These are phyloP conservation scores for Agelastica alni DNA, from an alignment of 2,888 invertebrate genomes.

Conservation along the genomic window DNA sequence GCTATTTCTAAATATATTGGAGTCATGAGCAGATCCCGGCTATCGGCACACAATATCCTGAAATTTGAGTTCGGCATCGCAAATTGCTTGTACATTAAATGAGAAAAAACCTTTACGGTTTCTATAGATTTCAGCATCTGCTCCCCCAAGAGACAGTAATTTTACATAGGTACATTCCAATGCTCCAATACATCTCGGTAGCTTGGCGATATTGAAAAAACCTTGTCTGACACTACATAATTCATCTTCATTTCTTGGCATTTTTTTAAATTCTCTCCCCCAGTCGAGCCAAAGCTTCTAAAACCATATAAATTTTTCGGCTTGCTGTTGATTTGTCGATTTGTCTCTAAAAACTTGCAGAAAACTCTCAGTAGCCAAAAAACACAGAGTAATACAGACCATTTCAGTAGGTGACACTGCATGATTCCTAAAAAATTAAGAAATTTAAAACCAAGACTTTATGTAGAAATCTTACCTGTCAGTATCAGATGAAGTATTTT, in stretches of 20 bases:
- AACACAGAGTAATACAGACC: slow-evolving; percentile 1
- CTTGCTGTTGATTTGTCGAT: too few relatives aligned
- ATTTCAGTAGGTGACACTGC: slow-evolving; percentile 5
- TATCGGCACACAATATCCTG: slow-evolving; percentile 5
- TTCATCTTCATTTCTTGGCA: slow-evolving; percentile 1
- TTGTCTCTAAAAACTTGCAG: slow-evolving; percentile 7
- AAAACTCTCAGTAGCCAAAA: slow-evolving; percentile 6
- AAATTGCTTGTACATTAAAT: slow-evolving; percentile 11
- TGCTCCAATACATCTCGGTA: slow-evolving; percentile 4
- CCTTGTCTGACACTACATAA: neutral
- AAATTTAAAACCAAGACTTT: too few relatives aligned
- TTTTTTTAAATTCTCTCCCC: slow-evolving; percentile 9
- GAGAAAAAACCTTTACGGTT: too few relatives aligned
- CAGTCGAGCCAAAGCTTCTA: too few relatives aligned
- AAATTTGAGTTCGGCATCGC: neutral
- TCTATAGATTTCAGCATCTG: slow-evolving; percentile 5
- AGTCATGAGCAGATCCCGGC: neutral
- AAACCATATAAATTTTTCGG: too few relatives aligned
- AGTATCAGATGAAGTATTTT: neutral
- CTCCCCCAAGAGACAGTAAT: slow-evolving; percentile 4
- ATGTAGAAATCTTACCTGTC: neutral
- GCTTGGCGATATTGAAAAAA: neutral
- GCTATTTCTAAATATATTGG: neutral
- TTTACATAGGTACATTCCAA: slow-evolving; percentile 6
- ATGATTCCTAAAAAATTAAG: slow-evolving; percentile 9